These are phyloP conservation scores for Argyresthia albistria DNA, from an alignment of 2,888 invertebrate genomes.

Conservation along the genomic window DNA sequence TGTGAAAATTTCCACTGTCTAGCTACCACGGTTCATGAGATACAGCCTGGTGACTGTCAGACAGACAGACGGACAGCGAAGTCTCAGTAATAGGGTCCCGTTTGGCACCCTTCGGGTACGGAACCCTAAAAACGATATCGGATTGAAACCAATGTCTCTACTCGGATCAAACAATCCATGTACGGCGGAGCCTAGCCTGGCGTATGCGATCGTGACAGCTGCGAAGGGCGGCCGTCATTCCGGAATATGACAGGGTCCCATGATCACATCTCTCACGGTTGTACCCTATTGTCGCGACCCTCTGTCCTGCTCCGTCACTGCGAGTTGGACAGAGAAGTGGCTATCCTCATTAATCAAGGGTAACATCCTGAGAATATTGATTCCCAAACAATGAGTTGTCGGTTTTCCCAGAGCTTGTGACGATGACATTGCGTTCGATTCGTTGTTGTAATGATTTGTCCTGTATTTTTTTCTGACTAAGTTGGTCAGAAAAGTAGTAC, in stretches of 20 bases:
- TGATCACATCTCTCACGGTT: conserved; percentile 56
- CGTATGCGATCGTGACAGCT: conserved; percentile 44
- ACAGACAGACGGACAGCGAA: no score
- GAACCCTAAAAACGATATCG: conserved; percentile 35
- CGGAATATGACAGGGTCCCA: conserved; percentile 35
- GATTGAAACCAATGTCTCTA: conserved; percentile 42
- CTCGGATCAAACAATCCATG: conserved; percentile 60
- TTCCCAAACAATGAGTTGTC: not conserved
- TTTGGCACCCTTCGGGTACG: no score
- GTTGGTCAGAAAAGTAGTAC: no score
- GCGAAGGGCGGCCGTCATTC: conserved; percentile 24
- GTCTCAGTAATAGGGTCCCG: no score
- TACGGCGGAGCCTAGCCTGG: conserved; percentile 9
- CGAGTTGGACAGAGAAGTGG: conserved; percentile 13
- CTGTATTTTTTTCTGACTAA: no score
- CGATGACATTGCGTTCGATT: no score
- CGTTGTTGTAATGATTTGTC: no score
- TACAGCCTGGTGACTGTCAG: no score
- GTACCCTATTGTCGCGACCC: conserved; percentile 17
- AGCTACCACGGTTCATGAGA: no score
- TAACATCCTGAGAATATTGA: not conserved
- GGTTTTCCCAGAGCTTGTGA: no score
- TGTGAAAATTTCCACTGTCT: no score
- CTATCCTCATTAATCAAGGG: conserved; percentile 5
- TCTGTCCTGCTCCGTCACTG: conserved; percentile 16